Evolutionary conservation across 2,113 vertebrate genomes (phyloP).

Genomic region (Piprites chloris): DNA sequence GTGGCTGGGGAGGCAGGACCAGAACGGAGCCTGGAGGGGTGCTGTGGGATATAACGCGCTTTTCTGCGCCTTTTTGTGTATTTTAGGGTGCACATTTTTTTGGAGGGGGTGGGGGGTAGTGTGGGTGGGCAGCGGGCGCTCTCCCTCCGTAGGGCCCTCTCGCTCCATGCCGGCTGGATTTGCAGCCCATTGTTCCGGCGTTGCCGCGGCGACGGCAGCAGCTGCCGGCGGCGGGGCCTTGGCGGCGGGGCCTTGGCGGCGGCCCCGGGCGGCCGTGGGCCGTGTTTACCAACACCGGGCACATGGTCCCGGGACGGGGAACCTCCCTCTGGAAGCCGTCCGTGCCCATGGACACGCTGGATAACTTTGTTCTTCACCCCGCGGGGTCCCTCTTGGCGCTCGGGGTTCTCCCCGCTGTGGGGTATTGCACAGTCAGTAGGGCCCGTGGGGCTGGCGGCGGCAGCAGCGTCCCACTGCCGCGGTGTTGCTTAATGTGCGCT

Average conservation of each 20-base stretch:
- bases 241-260: not conserved
- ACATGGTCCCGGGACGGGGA: slow-evolving; percentile 70
- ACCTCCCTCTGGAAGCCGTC: not conserved
- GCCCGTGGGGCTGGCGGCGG: not conserved
- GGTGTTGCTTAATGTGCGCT: not conserved
- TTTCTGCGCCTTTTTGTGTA: too few species aligned
- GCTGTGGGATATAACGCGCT: accelerated
- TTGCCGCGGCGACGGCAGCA: slow-evolving; percentile 90
- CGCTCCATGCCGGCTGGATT: slow-evolving; percentile 60
- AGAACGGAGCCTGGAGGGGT: not conserved
- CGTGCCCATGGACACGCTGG: not conserved
- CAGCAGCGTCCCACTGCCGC: not conserved
- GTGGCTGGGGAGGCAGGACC: not conserved
- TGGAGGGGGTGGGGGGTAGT: not conserved
- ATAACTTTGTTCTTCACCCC: accelerated
- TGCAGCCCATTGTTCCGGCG: slow-evolving; percentile 84
- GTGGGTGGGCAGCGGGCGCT: not conserved
- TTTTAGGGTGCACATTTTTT: not conserved
- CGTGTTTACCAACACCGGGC: slow-evolving; percentile 89
- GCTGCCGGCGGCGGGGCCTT: slow-evolving; percentile 73
- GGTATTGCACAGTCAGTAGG: not conserved
- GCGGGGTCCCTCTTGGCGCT: not conserved
- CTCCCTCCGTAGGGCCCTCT: not conserved
- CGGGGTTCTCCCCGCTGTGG: not conserved
- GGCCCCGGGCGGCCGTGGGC: not conserved